These are phyloP conservation scores for Semaprochilodus insignis DNA, from an alignment of 2,797 vertebrate species.

Conservation along the genomic window DNA sequence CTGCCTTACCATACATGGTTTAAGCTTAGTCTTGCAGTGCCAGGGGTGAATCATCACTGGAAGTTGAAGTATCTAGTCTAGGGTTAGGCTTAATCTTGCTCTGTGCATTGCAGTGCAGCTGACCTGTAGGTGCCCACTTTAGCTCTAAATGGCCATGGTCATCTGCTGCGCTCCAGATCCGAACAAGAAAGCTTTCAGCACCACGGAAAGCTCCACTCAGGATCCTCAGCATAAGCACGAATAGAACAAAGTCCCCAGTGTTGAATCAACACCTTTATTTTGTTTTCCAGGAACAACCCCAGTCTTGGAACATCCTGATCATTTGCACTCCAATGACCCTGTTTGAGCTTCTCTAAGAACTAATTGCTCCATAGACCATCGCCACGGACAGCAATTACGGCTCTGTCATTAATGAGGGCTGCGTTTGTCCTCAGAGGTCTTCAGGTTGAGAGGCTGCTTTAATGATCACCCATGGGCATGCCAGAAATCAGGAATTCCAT, in stretches of 20 bases:
- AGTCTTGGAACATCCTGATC: background rate
- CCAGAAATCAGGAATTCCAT: background rate
- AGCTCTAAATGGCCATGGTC: no score
- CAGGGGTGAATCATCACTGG: no score
- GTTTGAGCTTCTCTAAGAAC: conserved; percentile 49
- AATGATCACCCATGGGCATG: conserved; percentile 2
- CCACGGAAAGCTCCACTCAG: conserved; percentile 52
- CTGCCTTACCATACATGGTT: no score
- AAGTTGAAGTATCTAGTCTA: no score
- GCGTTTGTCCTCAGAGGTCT: background rate
- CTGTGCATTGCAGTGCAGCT: no score
- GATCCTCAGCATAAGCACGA: no score
- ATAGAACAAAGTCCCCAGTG: background rate
- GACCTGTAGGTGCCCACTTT: no score
- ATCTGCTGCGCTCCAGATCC: no score
- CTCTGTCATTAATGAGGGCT: conserved; percentile 11
- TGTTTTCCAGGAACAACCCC: background rate
- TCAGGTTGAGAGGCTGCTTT: background rate
- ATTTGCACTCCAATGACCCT: conserved; percentile 28
- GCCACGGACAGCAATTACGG: conserved; percentile 15
- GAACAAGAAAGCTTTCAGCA: conserved; percentile 33
- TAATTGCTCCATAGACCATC: conserved; percentile 46
- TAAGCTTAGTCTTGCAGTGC: no score
- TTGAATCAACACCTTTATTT: background rate
- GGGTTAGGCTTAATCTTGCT: no score